Evolutionary conservation across 2,113 vertebrate species (phyloP).

Genomic region (Xiphias gladius): DNA sequence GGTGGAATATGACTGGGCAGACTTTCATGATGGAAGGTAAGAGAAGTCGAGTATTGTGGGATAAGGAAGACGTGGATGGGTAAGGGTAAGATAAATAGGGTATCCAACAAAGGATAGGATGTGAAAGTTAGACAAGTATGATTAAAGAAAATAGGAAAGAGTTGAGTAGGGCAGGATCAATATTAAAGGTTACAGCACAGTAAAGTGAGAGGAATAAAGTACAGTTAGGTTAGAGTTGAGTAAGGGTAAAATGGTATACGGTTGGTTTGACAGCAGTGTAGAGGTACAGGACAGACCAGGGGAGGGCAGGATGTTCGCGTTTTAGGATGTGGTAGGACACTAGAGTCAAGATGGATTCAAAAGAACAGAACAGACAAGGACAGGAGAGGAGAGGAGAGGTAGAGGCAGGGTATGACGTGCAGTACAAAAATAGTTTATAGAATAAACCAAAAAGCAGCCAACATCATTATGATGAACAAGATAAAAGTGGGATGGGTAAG

Average conservation of each 20-base stretch:
- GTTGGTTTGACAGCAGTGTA: slow-evolving; percentile 17
- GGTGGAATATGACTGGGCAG: background rate
- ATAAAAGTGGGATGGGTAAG: background rate
- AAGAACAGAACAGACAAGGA: slow-evolving; percentile 6
- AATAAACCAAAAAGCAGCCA: slow-evolving; percentile 2
- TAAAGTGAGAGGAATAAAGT: background rate
- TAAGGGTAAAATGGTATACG: background rate
- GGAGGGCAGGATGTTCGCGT: background rate
- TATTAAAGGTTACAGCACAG: slow-evolving; percentile 2
- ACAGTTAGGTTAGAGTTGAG: background rate
- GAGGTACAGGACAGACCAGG: background rate
- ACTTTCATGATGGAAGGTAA: background rate
- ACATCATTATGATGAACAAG: background rate
- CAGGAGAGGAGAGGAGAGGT: slow-evolving; percentile 5
- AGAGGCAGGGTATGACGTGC: background rate
- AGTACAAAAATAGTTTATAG: background rate
- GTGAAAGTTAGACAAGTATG: background rate
- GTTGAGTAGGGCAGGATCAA: background rate
- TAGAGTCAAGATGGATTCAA: slow-evolving; percentile 27
- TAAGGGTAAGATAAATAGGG: background rate
- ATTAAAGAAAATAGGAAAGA: background rate
- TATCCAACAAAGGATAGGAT: background rate
- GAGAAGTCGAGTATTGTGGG: background rate
- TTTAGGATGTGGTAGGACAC: slow-evolving; percentile 17
- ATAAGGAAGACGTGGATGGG: background rate